Evolutionary conservation across 2,888 invertebrate species (phyloP).

Genomic region (Lathronympha strigana): DNA sequence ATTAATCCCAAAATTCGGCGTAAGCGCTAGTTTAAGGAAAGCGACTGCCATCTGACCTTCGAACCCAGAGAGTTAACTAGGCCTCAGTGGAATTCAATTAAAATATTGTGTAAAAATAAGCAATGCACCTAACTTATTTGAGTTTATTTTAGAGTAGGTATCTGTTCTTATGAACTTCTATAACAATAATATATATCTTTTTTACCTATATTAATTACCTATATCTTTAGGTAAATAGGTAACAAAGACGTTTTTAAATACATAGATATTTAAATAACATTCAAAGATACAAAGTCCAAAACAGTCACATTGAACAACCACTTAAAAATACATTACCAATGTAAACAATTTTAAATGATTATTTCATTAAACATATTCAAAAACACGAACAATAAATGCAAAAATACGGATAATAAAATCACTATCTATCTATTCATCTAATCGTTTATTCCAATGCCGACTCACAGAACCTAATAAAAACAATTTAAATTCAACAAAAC

Average conservation of each 20-base stretch:
- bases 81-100: neutral
- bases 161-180: no score
- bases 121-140: no score
- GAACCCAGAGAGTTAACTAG: no score
- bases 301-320: neutral
- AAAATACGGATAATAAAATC: conserved; percentile 37
- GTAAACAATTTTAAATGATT: conserved; percentile 19
- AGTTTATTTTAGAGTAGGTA: neutral
- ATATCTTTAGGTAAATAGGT: neutral
- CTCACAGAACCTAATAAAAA: conserved; percentile 37
- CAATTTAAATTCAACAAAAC: conserved; percentile 40
- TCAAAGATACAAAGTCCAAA: neutral
- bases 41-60: no score
- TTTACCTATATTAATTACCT: no score
- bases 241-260: neutral
- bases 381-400: conserved; percentile 36
- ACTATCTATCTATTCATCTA: conserved; percentile 39
- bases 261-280: conserved; percentile 2
- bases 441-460: conserved; percentile 36
- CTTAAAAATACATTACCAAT: conserved; percentile 29
- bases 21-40: no score
- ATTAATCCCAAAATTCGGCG: no score
- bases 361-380: conserved; percentile 31
- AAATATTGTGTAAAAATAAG: neutral
- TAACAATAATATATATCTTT: no score